Evolutionary conservation across 2,797 vertebrate species (phyloP), one percentile per base, ranked within the genome.

Genomic region (Syngnathus acus): DNA sequence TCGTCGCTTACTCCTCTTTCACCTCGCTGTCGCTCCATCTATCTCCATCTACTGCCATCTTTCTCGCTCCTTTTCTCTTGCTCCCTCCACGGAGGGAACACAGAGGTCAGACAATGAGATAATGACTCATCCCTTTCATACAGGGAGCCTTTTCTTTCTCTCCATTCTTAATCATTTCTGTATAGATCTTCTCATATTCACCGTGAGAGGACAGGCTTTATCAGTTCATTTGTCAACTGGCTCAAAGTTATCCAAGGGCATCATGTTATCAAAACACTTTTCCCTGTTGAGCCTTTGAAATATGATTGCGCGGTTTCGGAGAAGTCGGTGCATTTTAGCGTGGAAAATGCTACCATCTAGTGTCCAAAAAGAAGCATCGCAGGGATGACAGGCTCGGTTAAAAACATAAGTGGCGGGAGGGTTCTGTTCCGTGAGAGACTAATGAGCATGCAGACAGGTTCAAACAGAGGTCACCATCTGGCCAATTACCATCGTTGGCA

Each of bases 401-500:
- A 71, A 80, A 75, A 78, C 81, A 72, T 72, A 65, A 64, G 32
- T 32, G 32, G 4, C 32, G 82, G 82, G 85, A 78, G 74, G 74
- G 69, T 40, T 11, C 19, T 51, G 50, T 83, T 87, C 78, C 69
- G 73, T 68, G 70, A 23, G 40, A 87, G 90, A 92, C 90, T 93
- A 94, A 94, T 93, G 92, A 93, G 92, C 85, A 88, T 89, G 90
- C 89, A 91, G 91, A 92, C 92, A 92, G 89, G 94, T 94, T 95
- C 93, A 94, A 90, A 84, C 89, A 88, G 90, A 89, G 94, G 93
- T 95, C 94, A 94, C 93, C 93, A 94, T 94, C 94, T 95, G 94
- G 91, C 91, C 90, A 91, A 91, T 92, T 93, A 91, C 92, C 91
- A 92, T 89, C 91, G 90, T 90, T 93, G 93, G 92, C 93, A 93